Evolutionary conservation across 2,113 vertebrate genomes (phyloP).

Genomic region (Gavialis gangeticus): DNA sequence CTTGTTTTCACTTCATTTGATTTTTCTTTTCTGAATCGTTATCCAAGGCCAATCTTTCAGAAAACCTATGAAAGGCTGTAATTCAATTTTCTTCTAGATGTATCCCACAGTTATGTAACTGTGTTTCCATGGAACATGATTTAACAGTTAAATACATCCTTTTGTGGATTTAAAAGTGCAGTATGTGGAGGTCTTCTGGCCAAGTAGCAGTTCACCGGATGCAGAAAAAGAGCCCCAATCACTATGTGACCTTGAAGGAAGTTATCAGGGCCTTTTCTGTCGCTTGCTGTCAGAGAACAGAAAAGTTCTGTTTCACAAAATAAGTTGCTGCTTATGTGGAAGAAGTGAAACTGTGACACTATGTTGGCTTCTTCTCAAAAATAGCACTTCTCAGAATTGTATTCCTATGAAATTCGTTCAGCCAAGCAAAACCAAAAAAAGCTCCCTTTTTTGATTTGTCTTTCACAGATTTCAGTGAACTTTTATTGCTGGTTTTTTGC

Average conservation of each 20-base stretch:
- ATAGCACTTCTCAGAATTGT: not conserved
- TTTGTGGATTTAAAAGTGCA: not conserved
- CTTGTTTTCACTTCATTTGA: not conserved
- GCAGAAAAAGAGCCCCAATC: slow-evolving; percentile 41
- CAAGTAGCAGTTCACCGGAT: slow-evolving; percentile 25
- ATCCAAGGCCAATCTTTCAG: not conserved
- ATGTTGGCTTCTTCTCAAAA: not conserved
- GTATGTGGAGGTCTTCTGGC: slow-evolving; percentile 59
- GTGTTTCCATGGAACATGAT: slow-evolving; percentile 6
- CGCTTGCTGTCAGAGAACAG: not conserved
- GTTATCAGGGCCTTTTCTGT: not conserved
- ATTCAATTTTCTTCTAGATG: not conserved
- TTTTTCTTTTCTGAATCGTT: not conserved
- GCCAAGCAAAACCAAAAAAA: not conserved
- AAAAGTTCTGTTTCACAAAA: slow-evolving; percentile 47
- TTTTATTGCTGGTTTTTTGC: not conserved
- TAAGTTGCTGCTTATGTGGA: slow-evolving; percentile 21
- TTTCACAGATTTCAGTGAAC: not conserved
- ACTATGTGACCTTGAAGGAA: slow-evolving; percentile 49
- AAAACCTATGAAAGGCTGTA: not conserved
- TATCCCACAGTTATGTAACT: not conserved
- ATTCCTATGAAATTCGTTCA: rapidly evolving
- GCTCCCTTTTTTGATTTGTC: not conserved
- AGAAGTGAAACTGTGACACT: slow-evolving; percentile 31
- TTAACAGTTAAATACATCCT: not conserved